These are phyloP conservation scores for Sinonovacula constricta DNA, from an alignment of 1,140 invertebrate genomes.

Conservation along the genomic window DNA sequence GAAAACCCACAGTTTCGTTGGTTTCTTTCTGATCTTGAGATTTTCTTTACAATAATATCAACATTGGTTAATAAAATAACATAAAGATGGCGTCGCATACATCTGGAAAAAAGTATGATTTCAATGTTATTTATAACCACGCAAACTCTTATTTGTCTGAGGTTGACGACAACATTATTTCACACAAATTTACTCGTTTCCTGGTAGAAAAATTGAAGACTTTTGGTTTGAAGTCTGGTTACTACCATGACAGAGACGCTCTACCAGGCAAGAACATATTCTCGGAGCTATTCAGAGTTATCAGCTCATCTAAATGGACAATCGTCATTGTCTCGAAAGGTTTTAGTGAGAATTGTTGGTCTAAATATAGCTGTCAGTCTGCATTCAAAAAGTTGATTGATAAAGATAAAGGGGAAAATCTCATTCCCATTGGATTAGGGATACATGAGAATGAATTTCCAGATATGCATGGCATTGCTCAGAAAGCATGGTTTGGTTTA, in stretches of 20 bases:
- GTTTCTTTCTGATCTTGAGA: too few relatives aligned
- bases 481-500: too few relatives aligned
- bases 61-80: too few relatives aligned
- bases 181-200: not conserved
- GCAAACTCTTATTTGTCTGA: not conserved
- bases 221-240: not conserved
- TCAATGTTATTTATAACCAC: not conserved
- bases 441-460: too few relatives aligned
- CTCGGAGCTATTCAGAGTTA: constrained; percentile 10
- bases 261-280: constrained; percentile 24
- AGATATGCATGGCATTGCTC: too few relatives aligned
- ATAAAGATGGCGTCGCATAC: too few relatives aligned
- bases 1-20: too few relatives aligned
- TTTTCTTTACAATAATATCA: too few relatives aligned
- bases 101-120: too few relatives aligned
- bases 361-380: constrained; percentile 4
- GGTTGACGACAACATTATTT: not conserved
- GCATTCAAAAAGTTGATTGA: constrained; percentile 23
- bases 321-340: constrained; percentile 13
- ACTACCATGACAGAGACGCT: constrained; percentile 32
- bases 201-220: not conserved
- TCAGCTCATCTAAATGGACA: not conserved
- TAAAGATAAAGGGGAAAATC: not conserved
- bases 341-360: constrained; percentile 23
- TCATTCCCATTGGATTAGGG: not conserved